A percentile compares a stretch with the other conserved stretches of the same genome.
These are phyloP conservation scores for Cisticola juncidis DNA, from an alignment of 2,113 vertebrate species.

Conservation along the genomic window DNA sequence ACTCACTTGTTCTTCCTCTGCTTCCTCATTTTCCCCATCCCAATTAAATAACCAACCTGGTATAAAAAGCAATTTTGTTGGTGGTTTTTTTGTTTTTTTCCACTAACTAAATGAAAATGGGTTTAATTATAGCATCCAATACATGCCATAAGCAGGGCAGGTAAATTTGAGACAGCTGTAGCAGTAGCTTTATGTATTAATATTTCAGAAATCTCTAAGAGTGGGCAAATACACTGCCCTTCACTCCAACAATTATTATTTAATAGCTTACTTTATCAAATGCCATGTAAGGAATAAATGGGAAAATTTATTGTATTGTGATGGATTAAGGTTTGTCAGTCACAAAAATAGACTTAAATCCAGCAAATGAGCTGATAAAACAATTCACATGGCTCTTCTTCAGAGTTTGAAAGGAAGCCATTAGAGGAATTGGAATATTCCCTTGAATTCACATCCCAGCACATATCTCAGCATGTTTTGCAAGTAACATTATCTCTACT, in stretches of 20 bases:
- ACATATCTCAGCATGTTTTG: background rate
- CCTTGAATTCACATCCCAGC: background rate
- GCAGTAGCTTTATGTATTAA: background rate
- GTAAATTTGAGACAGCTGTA: background rate
- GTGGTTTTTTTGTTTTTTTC: background rate
- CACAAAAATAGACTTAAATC: conserved; percentile 1
- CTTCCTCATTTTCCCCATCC: conserved; percentile 21
- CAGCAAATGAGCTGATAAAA: background rate
- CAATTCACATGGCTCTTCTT: background rate
- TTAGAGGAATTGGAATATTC: background rate
- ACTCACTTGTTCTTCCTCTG: background rate
- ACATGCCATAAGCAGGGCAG: background rate
- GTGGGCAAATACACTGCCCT: conserved; percentile 12
- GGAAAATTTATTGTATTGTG: background rate
- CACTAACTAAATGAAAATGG: conserved; percentile 28
- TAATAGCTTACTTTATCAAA: conserved; percentile 40
- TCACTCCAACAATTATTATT: conserved; percentile 35
- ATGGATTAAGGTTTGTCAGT: conserved; percentile 1
- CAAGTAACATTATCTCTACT: background rate
- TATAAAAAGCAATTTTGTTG: conserved; percentile 22
- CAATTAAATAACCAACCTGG: conserved; percentile 27
- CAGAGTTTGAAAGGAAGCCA: background rate
- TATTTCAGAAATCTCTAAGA: conserved; percentile 33
- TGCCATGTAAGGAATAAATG: background rate
- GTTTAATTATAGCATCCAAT: conserved; percentile 44